Evolutionary conservation across 2,888 invertebrate species (phyloP).

Genomic region (Cephonodes hylas): DNA sequence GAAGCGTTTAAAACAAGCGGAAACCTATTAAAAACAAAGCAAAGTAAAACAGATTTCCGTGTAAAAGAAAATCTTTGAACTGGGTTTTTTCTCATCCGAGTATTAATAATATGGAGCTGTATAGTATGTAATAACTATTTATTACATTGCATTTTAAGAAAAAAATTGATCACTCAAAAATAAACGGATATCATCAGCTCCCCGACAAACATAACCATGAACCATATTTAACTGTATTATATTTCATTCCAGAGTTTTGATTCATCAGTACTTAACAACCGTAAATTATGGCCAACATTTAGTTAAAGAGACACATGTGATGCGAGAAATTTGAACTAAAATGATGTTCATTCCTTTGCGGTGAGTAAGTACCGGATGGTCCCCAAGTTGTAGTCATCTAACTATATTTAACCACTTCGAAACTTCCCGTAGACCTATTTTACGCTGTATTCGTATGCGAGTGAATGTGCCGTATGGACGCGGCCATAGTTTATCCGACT

Average conservation of each 20-base stretch:
- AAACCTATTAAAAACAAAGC: background rate
- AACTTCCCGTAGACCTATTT: constrained; percentile 11
- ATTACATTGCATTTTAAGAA: too few species aligned
- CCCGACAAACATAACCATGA: background rate
- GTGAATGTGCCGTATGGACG: background rate
- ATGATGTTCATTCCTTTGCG: constrained; percentile 46
- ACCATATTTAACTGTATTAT: background rate
- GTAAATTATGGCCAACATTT: constrained; percentile 35
- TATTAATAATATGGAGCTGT: background rate
- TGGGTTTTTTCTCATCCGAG: background rate
- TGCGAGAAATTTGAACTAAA: constrained; percentile 40
- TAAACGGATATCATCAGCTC: background rate
- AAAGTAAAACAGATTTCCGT: background rate
- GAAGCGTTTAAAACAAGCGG: background rate
- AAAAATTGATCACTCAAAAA: background rate
- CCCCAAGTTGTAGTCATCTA: constrained; percentile 27
- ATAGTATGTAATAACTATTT: too few species aligned
- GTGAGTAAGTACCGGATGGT: constrained; percentile 52
- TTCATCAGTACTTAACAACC: constrained; percentile 20
- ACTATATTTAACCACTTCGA: constrained; percentile 39
- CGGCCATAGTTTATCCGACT: background rate
- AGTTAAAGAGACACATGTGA: constrained; percentile 31
- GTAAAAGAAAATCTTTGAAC: background rate
- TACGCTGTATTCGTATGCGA: background rate
- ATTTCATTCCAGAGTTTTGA: background rate